Evolutionary conservation across 2,797 vertebrate genomes (phyloP).

Genomic region (Pampus argenteus): DNA sequence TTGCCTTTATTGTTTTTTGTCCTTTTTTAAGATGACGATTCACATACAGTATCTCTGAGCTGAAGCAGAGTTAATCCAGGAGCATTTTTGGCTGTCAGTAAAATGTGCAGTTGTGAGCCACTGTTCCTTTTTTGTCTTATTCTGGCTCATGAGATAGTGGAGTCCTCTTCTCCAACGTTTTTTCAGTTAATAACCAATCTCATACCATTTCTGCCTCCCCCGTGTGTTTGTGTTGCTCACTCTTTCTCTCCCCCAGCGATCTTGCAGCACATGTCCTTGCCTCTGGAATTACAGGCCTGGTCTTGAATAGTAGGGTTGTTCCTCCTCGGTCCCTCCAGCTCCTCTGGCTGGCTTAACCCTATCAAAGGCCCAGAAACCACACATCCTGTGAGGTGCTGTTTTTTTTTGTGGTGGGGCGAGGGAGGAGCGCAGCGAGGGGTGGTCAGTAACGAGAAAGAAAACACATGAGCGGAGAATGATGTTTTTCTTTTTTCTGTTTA

Average conservation of each 20-base stretch:
- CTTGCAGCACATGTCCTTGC: slow-evolving; percentile 57
- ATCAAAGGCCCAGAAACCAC: slow-evolving; percentile 75
- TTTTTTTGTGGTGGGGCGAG: slow-evolving; percentile 60
- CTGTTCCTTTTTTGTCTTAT: not conserved
- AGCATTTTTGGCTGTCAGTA: not conserved
- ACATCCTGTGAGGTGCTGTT: slow-evolving; percentile 71
- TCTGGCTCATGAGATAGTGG: no score
- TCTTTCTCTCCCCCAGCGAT: slow-evolving; percentile 27
- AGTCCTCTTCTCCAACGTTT: not conserved
- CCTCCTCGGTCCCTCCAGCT: slow-evolving; percentile 59
- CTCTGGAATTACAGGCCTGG: slow-evolving; percentile 70
- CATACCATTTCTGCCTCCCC: not conserved
- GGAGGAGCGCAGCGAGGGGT: slow-evolving; percentile 21
- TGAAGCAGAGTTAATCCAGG: not conserved
- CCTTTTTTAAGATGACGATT: not conserved
- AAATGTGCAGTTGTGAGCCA: not conserved
- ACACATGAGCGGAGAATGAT: slow-evolving; percentile 39
- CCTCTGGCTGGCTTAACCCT: slow-evolving; percentile 60
- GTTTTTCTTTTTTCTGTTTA: slow-evolving; percentile 53
- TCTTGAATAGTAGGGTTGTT: slow-evolving; percentile 78
- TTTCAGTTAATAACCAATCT: slow-evolving; percentile 17
- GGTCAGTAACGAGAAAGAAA: slow-evolving; percentile 54
- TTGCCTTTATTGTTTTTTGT: slow-evolving; percentile 1
- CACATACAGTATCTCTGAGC: not conserved
- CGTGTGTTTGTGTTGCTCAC: slow-evolving; percentile 11